A percentile compares a stretch with the other conserved stretches of the same genome.
phyloP scores from a whole-genome alignment of 2,113 vertebrate species.

The Phaetusa simplex region DNA sequence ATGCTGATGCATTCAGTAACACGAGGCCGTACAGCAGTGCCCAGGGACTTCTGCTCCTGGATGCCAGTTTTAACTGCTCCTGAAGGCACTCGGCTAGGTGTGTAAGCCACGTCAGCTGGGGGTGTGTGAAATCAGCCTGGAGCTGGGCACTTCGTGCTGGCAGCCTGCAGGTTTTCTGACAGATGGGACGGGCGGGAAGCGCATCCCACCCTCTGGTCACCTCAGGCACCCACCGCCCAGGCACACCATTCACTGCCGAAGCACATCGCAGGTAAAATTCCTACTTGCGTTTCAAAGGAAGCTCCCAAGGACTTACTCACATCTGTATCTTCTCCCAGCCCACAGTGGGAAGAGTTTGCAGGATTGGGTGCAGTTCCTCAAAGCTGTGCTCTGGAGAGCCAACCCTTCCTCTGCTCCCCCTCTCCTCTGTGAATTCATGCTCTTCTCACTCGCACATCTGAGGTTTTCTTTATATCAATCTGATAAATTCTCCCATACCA shows the following conservation, averaged over 20 bases:
- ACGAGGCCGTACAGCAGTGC: not conserved
- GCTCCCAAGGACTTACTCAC: not conserved
- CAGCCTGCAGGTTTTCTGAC: not conserved
- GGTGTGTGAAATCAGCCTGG: not conserved
- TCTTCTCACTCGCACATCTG: not conserved
- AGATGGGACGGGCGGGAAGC: fast-evolving
- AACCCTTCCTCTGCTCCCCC: not conserved
- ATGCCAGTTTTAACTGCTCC: not conserved
- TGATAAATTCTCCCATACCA: not conserved
- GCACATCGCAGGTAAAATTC: not conserved
- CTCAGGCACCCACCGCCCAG: fast-evolving
- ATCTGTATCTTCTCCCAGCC: not conserved
- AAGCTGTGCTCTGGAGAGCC: not conserved
- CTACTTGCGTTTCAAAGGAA: not conserved
- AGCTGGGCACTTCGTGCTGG: not conserved
- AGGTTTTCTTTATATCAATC: not conserved
- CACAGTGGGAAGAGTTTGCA: not conserved
- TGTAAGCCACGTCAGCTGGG: not conserved
- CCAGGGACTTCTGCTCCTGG: not conserved
- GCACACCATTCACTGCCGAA: not conserved
- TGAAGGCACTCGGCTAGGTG: not conserved
- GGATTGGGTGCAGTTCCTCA: not conserved
- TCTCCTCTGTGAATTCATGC: not conserved
- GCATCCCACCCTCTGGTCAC: not conserved
- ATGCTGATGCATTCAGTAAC: fast-evolving